Base-by-base conservation (phyloP, 2,888 invertebrate genomes). In the Allacma fusca region DNA sequence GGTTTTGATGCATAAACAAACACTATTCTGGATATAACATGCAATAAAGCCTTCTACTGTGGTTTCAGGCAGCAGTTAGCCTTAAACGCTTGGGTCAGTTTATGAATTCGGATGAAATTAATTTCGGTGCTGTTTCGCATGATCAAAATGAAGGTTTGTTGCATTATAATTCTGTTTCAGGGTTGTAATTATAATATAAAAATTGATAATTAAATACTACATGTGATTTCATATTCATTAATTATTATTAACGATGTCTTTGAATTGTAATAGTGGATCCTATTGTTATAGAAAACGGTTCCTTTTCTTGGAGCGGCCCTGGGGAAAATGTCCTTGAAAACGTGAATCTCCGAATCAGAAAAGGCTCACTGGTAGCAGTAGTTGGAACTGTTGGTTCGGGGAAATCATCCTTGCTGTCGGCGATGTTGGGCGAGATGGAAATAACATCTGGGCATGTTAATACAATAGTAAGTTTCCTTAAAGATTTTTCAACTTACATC, bases 341-440 rank as follows among this genome's bases (percentile, higher is more conserved):
- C 85, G 92, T 96, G 72, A 93, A 92, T 85, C 85, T 96, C 72
- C 88, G 89, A 78, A 88, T 94, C 19, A 89, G 90, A 4, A 89
- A 91, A 65, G 91, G 91, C 9, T 89, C 90, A 5, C 87, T 96
- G 59, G 91, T 93, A 16, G 76, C 77, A 5, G 91, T 96, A 26
- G 96, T 97, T 0, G 96, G 96, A 4, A 90, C 92, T 40, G 96
- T 96, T 0, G 96, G 96, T 74, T 91, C 93, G 0, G 96, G 94
- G 69, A 96, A 96, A 88, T 94, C 94, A 84, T 97, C 96, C 59
- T 89, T 98, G 34, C 88, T 97, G 57, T 92, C 95, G 4, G 96
- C 97, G 0, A 88, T 95, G 78, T 89, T 97, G 12, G 91, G 96
- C 84, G 97, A 97, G 89, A 96, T 97, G 95, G 93, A 94, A 84